Conservation (phyloP, 2,888 invertebrate genomes). For the Lasius platythorax region DNA sequence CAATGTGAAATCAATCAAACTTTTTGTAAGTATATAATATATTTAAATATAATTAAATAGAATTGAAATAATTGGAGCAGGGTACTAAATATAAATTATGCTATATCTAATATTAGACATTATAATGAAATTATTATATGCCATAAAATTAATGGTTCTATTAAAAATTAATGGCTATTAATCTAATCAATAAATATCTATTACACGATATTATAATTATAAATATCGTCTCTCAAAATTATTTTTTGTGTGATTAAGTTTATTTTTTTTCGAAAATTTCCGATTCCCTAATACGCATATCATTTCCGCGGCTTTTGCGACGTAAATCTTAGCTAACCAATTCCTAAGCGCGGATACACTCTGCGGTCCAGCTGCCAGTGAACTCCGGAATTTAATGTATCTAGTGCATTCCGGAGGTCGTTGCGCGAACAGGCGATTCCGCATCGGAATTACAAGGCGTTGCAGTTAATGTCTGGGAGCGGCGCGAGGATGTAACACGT, state of each 20-base stretch:
- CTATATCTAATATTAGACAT: background rate
- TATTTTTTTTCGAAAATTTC: background rate
- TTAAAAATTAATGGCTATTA: background rate
- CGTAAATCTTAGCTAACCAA: slow-evolving; percentile 39
- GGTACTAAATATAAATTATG: background rate
- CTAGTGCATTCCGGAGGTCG: slow-evolving; percentile 48
- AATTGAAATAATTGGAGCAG: background rate
- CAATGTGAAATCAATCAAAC: background rate
- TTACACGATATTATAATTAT: background rate
- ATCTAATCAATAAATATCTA: background rate
- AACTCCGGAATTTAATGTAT: slow-evolving; percentile 52
- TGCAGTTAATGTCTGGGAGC: slow-evolving; percentile 43
- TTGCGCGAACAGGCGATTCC: slow-evolving; percentile 36
- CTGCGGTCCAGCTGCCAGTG: slow-evolving; percentile 37
- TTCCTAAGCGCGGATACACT: slow-evolving; percentile 15
- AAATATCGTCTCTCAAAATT: background rate
- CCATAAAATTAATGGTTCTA: background rate
- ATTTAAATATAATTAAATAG: slow-evolving; percentile 1
- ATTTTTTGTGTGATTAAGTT: background rate
- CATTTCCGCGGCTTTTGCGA: slow-evolving; percentile 10
- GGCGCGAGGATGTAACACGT: slow-evolving; percentile 41
- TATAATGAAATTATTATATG: background rate
- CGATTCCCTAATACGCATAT: background rate
- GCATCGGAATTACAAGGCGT: slow-evolving; percentile 50
- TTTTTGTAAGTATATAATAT: background rate